Conservation (phyloP, 2,888 invertebrate genomes). For the Iphiclides podalirius region DNA sequence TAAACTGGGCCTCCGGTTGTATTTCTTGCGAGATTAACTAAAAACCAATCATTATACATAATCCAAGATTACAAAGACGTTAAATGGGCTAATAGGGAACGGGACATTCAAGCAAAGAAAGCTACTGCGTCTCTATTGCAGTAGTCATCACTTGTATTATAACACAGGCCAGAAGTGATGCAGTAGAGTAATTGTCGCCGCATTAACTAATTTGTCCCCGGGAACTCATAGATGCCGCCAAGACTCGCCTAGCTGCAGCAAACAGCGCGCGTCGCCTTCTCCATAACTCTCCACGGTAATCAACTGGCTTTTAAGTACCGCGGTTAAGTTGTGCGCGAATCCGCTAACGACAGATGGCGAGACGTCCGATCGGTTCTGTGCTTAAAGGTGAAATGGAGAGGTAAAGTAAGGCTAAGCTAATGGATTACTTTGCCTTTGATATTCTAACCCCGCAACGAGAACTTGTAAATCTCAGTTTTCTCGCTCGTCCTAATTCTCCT, state of each 20-base stretch:
- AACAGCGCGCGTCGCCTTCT: conserved; percentile 18
- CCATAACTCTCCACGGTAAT: conserved; percentile 20
- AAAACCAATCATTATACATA: too few relatives aligned
- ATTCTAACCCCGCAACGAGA: too few relatives aligned
- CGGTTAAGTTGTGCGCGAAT: conserved; percentile 15
- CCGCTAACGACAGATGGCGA: conserved; percentile 4
- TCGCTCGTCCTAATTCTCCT: background rate
- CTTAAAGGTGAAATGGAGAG: background rate
- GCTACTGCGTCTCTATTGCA: too few relatives aligned
- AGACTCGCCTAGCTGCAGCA: conserved; percentile 18
- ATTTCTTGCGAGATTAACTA: too few relatives aligned
- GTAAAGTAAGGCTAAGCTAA: background rate
- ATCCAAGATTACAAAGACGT: too few relatives aligned
- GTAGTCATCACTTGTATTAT: too few relatives aligned
- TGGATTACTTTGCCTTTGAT: too few relatives aligned
- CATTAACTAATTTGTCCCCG: conserved; percentile 22
- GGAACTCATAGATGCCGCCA: conserved; percentile 12
- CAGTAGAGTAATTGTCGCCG: conserved; percentile 18
- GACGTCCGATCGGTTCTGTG: background rate
- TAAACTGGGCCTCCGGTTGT: too few relatives aligned
- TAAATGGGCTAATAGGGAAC: too few relatives aligned
- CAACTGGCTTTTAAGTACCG: conserved; percentile 21
- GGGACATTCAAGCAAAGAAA: too few relatives aligned
- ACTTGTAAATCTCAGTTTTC: too few relatives aligned
- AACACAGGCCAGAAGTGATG: background rate